Evolutionary conservation across 2,888 invertebrate genomes (phyloP).

Genomic region (Gerris lacustris): DNA sequence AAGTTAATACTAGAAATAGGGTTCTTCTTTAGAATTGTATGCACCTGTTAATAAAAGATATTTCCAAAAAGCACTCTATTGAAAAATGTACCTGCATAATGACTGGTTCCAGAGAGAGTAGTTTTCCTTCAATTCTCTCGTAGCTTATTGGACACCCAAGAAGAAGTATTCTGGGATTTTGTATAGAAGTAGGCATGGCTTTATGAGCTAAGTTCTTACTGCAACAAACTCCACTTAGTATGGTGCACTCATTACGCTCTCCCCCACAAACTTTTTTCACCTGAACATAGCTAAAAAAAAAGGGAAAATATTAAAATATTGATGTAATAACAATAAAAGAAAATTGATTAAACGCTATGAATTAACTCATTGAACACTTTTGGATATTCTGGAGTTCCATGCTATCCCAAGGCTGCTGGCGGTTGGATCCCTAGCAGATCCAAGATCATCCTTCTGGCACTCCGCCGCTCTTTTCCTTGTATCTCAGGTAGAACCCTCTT

Average conservation of each 20-base stretch:
- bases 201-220: conserved; percentile 90
- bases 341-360: too few relatives aligned
- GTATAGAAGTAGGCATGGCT: conserved; percentile 66
- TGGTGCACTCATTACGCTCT: conserved; percentile 53
- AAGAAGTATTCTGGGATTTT: conserved; percentile 71
- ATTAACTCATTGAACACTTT: too few relatives aligned
- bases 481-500: too few relatives aligned
- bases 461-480: too few relatives aligned
- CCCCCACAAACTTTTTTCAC: conserved; percentile 87
- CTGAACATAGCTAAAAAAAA: conserved; percentile 54
- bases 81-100: conserved; percentile 59
- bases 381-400: too few relatives aligned
- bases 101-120: conserved; percentile 87
- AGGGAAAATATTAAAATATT: background rate
- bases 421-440: too few relatives aligned
- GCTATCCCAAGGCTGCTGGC: too few relatives aligned
- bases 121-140: conserved; percentile 83
- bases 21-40: too few relatives aligned
- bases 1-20: too few relatives aligned
- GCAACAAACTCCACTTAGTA: conserved; percentile 82
- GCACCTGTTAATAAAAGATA: too few relatives aligned
- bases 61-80: background rate
- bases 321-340: too few relatives aligned
- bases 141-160: conserved; percentile 86
- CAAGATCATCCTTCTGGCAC: too few relatives aligned